A percentile compares a stretch with the other conserved stretches of the same genome.
Evolutionary conservation across 2,888 invertebrate genomes (phyloP).

Genomic region (Colletes collaris): DNA sequence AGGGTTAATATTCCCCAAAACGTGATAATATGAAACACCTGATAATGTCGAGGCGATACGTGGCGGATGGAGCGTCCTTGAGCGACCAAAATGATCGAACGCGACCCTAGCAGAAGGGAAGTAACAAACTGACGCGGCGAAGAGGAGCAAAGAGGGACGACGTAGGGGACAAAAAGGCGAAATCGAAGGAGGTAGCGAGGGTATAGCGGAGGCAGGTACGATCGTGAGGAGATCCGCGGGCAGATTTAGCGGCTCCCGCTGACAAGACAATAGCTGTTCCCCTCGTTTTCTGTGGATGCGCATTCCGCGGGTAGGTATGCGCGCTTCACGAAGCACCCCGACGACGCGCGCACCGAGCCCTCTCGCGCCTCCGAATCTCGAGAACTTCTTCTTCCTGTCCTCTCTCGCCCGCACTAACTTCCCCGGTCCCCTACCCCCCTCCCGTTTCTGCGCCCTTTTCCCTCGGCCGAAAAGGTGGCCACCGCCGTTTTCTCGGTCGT

Average conservation of each 20-base stretch:
- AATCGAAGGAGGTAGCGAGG: conserved; percentile 44
- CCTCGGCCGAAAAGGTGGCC: conserved; percentile 40
- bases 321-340: conserved; percentile 62
- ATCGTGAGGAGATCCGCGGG: conserved; percentile 80
- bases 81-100: background rate
- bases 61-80: background rate
- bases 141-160: conserved; percentile 49
- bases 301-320: conserved; percentile 78
- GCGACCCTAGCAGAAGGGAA: conserved; percentile 26
- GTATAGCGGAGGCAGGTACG: conserved; percentile 64
- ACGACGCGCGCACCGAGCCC: conserved; percentile 50
- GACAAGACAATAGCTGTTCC: conserved; percentile 82
- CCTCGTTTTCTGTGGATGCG: conserved; percentile 77
- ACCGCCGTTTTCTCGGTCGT: conserved; percentile 48
- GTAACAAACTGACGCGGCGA: conserved; percentile 64
- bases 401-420: background rate
- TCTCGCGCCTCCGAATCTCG: conserved; percentile 58
- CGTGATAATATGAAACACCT: too few relatives aligned
- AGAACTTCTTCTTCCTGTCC: conserved; percentile 46
- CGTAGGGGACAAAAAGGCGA: conserved; percentile 53
- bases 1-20: too few relatives aligned
- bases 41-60: too few relatives aligned
- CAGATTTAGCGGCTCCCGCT: conserved; percentile 81
- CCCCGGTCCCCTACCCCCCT: background rate
- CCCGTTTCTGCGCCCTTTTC: conserved; percentile 40